Evolutionary conservation across 1,140 invertebrate genomes (phyloP), one percentile per base, ranked within the genome.

Genomic region (Trissolcus basalis): DNA sequence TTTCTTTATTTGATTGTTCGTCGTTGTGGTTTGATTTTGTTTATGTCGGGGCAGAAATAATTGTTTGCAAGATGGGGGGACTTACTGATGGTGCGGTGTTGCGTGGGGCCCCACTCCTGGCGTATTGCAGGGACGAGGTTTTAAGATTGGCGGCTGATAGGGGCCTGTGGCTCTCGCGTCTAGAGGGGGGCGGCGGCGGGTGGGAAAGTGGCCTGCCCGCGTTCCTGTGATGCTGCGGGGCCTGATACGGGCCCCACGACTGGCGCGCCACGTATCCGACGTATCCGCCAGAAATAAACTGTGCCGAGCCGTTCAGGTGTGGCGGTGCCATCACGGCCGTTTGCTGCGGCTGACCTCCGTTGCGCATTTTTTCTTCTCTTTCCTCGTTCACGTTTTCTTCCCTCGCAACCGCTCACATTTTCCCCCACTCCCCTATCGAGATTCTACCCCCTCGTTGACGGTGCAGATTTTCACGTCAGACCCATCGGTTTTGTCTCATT

Each of bases 271-370:
- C 77, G 61, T 88, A 87, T 55, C 83, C 82, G 45, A 85, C 81
- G 75, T 88, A 88, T 68, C 85, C 82, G 50, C 83, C 84, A 63
- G 86, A 86, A 58, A 86, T 83, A 77, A 88, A 88, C 65, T 87
- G 87, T 63, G 84, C 82, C 63, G 87, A 86, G 55, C 86, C 87
- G 81, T 88, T 88, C 43, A 88, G 79, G 74, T 87, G 83, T 49
- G 84, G 81, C 81, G 87, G 87, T 55, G 86, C 77, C 85, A 87
- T 86, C 55, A 87, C 86, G 64, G 85, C 87, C 65, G 86, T 86
- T 80, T 86, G 84, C 63, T 87, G 87, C 61, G 80, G 79, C 69
- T 87, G 84, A 47, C 80, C 82, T 58, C 86, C 86, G 87, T 87
- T 87, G 80, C 87, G 82, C 86, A 87, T 87, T 70, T 81, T 82